phyloP scores from a whole-genome alignment of 2,113 vertebrate species.

The Boulengeromyrus knoepffleri region DNA sequence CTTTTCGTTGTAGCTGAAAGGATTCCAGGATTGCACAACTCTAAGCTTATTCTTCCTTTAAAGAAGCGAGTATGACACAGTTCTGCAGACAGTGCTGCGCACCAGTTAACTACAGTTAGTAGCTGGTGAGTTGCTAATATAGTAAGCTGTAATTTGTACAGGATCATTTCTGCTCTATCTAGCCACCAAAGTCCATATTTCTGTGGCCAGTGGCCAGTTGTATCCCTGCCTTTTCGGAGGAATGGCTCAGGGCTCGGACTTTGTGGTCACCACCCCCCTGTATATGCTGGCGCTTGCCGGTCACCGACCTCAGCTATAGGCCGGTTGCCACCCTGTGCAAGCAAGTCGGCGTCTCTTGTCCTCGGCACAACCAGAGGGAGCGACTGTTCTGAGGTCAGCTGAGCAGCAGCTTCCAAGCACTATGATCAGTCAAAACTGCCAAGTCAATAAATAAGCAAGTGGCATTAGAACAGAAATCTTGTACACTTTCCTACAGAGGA shows the following conservation, averaged over 20 bases:
- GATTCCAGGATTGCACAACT: background rate
- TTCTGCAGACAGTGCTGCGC: background rate
- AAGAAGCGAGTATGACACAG: background rate
- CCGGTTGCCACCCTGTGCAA: background rate
- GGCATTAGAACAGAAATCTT: background rate
- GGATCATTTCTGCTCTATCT: background rate
- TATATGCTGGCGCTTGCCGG: constrained; percentile 2
- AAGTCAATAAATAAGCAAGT: background rate
- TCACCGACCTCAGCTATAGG: background rate
- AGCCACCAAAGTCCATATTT: background rate
- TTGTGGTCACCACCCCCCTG: background rate
- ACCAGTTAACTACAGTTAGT: background rate
- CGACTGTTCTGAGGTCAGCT: background rate
- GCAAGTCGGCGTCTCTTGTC: background rate
- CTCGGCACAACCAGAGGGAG: background rate
- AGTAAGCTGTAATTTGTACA: background rate
- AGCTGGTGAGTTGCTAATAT: background rate
- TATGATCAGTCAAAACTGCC: background rate
- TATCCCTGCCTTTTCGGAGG: background rate
- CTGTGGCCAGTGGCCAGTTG: background rate
- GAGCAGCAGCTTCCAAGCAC: background rate
- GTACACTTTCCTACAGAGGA: background rate
- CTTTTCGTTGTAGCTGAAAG: background rate
- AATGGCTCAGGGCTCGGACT: background rate
- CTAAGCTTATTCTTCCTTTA: background rate